phyloP scores from a whole-genome alignment of 2,113 vertebrate genomes.

The Struthidea cinerea region DNA sequence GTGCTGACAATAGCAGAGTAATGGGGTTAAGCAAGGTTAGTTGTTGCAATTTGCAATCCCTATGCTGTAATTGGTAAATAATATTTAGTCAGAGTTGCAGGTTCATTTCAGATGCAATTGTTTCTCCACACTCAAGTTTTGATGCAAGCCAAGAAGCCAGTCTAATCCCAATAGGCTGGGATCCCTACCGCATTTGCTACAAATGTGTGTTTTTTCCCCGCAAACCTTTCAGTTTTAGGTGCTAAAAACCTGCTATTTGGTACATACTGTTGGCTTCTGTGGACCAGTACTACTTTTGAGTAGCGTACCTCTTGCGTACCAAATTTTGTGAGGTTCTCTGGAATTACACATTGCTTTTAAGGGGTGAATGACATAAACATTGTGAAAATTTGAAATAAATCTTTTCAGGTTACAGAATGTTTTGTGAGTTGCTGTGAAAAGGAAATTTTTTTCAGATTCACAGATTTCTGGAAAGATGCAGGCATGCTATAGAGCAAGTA shows the following conservation, averaged over 20 bases:
- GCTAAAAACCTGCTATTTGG: background rate
- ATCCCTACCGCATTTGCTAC: background rate
- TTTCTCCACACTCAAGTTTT: background rate
- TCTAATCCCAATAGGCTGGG: background rate
- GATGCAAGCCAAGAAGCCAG: background rate
- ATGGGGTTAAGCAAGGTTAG: background rate
- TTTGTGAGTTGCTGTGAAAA: background rate
- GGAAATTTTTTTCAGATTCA: background rate
- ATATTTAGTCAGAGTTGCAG: background rate
- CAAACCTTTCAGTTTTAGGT: background rate
- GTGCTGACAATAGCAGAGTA: background rate
- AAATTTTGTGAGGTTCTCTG: background rate
- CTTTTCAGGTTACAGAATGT: background rate
- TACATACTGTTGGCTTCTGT: background rate
- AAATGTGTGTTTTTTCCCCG: accelerated
- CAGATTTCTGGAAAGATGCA: background rate
- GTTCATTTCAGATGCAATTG: background rate
- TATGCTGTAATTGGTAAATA: background rate
- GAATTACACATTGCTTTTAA: background rate
- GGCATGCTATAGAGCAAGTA: background rate
- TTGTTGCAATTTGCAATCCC: slow-evolving; percentile 3
- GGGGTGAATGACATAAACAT: background rate
- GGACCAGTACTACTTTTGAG: background rate
- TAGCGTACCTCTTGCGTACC: background rate
- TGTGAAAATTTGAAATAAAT: background rate